phyloP scores from a whole-genome alignment of 2,113 vertebrate genomes.

The Semnornis frantzii region DNA sequence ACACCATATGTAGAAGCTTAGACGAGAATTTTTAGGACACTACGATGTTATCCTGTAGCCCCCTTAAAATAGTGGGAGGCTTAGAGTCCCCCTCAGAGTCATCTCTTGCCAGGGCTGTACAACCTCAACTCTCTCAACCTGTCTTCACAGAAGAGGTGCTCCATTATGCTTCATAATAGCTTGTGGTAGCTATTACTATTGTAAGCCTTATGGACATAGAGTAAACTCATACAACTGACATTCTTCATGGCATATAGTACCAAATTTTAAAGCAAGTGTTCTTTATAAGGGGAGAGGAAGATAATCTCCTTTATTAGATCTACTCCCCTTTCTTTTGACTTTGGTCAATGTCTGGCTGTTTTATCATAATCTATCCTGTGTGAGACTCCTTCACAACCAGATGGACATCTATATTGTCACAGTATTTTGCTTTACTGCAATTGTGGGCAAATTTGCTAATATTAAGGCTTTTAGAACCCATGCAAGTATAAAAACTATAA shows the following conservation, averaged over 20 bases:
- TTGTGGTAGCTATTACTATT: background rate
- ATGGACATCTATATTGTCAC: background rate
- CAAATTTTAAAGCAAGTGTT: background rate
- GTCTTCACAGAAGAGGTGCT: too few species aligned
- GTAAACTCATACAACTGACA: background rate
- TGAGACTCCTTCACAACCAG: background rate
- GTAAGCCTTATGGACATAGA: background rate
- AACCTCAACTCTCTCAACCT: too few species aligned
- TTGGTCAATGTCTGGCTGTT: background rate
- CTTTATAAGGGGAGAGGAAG: background rate
- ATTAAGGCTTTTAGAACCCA: background rate
- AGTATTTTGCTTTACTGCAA: background rate
- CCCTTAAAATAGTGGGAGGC: too few species aligned
- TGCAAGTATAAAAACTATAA: conserved; percentile 19
- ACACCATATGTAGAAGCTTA: background rate
- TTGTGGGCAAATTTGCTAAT: background rate
- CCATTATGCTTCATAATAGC: background rate
- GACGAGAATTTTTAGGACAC: background rate
- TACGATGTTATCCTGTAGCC: background rate
- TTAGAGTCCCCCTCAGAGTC: too few species aligned
- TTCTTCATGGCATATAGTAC: background rate
- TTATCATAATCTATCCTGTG: background rate
- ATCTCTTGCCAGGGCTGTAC: too few species aligned
- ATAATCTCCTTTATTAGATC: background rate
- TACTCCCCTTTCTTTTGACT: background rate